These are phyloP conservation scores for Gymnothorax reevesii DNA, from an alignment of 2,797 vertebrate species.

Conservation along the genomic window DNA sequence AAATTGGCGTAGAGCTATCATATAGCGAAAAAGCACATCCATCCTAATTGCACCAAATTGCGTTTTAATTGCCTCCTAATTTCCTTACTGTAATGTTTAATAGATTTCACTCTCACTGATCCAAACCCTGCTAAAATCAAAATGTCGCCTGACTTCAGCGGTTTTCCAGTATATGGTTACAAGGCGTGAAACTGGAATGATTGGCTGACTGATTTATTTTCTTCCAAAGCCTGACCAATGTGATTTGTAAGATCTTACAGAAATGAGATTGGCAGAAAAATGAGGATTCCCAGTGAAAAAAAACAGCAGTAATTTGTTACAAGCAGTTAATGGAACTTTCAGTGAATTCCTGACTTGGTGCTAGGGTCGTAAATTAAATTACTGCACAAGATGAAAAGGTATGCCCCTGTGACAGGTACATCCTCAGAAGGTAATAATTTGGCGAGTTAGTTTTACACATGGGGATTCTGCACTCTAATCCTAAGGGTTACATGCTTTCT, in stretches of 20 bases:
- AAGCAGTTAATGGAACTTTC: not conserved
- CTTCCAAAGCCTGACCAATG: not conserved
- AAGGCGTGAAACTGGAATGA: not conserved
- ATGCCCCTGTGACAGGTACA: too few relatives aligned
- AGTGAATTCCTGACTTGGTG: not conserved
- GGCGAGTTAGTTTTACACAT: not conserved
- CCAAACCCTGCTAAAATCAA: not conserved
- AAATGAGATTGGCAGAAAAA: not conserved
- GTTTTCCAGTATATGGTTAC: not conserved
- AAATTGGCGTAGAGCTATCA: not conserved
- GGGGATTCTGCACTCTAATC: not conserved
- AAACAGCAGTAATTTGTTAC: not conserved
- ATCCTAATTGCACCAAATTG: slow-evolving; percentile 13
- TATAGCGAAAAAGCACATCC: slow-evolving; percentile 14
- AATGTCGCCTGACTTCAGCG: not conserved
- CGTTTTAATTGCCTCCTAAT: slow-evolving; percentile 8
- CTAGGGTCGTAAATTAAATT: not conserved
- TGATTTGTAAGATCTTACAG: not conserved
- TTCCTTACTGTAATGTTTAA: not conserved
- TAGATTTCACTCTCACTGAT: not conserved
- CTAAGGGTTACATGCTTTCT: not conserved
- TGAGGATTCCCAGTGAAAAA: too few relatives aligned
- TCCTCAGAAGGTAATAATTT: not conserved
- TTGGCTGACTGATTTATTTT: not conserved
- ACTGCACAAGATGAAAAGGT: not conserved